Evolutionary conservation across 2,113 vertebrate genomes (phyloP), one percentile per base, ranked within the genome.

Genomic region (Bagarius yarrelli): DNA sequence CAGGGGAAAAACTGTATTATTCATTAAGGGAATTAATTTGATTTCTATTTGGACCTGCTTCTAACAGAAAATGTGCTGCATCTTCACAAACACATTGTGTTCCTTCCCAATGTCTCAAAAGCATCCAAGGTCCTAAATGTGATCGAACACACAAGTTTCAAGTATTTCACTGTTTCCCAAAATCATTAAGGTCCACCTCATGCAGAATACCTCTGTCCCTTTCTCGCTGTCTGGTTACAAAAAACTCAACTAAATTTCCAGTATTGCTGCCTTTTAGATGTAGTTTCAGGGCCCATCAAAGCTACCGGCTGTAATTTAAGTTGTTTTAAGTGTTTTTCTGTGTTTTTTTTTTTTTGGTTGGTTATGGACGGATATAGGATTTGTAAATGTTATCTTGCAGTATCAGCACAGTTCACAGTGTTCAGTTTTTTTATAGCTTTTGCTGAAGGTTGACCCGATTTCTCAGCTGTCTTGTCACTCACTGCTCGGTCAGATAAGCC

Each of bases 41-140:
- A 67, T 16, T 60, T 36, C 27, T 69, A 5, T 4, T 78, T 47
- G 53, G 60, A n/a, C 27, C 27, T 21, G 23, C 4, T 15, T 76
- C 36, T 30, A 74, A n/a, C 36, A 76, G 56, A 61, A 60, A 64
- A 14, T 53, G 16, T 18, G 8, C 2, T 78, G 27, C 53, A 66
- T 71, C 60, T 74, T 82, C 78, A 87, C 86, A 86, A 87, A 84
- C 87, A 90, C 73, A 82, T 61, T 77, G 57, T 64, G 81, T 86
- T 86, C 85, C 81, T 89, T 89, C 86, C 86, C 89, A 90, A 91
- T 83, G 92, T 94, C 85, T 91, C 90, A 92, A 90, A 94, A 94
- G 92, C 92, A 94, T 93, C 89, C 87, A 89, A 90, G 81, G 88
- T 90, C 87, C 88, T 87, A 81, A 81, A 84, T 52, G 88, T 89